Evolutionary conservation across 2,888 invertebrate genomes (phyloP).

Genomic region (Agonum fuliginosum): DNA sequence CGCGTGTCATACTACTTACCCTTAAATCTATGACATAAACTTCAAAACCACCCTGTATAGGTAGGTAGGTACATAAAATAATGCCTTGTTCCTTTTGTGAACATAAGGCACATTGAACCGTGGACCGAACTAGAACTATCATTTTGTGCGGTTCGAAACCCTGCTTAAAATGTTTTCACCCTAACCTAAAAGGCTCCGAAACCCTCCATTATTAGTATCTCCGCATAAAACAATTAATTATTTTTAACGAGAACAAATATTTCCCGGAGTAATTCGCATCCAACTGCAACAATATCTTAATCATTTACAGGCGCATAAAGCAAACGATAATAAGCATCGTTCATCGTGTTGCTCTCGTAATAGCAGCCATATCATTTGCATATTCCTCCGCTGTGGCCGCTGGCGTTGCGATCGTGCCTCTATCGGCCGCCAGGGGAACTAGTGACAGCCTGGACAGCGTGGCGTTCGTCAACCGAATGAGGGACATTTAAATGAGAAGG

Average conservation of each 20-base stretch:
- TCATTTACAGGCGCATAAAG: conserved; percentile 42
- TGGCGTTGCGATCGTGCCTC: conserved; percentile 20
- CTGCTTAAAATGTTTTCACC: too few relatives aligned
- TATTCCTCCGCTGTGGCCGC: conserved; percentile 39
- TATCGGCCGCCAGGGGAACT: conserved; percentile 2
- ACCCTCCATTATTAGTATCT: background rate
- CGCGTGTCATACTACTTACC: too few relatives aligned
- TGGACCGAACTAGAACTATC: too few relatives aligned
- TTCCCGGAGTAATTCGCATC: too few relatives aligned
- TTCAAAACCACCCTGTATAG: too few relatives aligned
- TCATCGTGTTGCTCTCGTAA: conserved; percentile 22
- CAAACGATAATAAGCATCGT: conserved; percentile 49
- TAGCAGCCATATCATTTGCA: conserved; percentile 50
- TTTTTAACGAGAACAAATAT: background rate
- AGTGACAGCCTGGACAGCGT: conserved; percentile 45
- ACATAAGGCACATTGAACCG: too few relatives aligned
- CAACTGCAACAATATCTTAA: conserved; percentile 29
- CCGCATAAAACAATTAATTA: background rate
- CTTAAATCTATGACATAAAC: too few relatives aligned
- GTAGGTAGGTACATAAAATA: too few relatives aligned
- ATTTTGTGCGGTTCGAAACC: too few relatives aligned
- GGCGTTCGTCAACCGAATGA: conserved; percentile 41
- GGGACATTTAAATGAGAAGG: conserved; percentile 23
- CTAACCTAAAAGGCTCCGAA: background rate
- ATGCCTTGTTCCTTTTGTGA: too few relatives aligned